A percentile compares a stretch with the other conserved stretches of the same genome.
phyloP scores from a whole-genome alignment of 2,797 vertebrate species.

The Pseudochirops cupreus region DNA sequence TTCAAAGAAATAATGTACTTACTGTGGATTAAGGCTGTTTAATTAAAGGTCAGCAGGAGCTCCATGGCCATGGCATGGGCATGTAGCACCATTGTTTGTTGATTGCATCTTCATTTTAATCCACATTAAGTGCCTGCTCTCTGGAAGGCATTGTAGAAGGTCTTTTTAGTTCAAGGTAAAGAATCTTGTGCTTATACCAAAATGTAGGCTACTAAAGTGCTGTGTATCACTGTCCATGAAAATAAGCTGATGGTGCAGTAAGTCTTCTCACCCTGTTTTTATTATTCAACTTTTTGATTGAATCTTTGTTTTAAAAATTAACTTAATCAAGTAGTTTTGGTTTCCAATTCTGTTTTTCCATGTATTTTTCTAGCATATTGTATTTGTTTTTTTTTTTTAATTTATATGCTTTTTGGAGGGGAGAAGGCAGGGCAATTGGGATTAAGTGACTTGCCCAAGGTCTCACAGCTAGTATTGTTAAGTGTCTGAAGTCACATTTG shows the following conservation, averaged over 20 bases:
- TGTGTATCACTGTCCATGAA: background rate
- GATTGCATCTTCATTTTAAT: background rate
- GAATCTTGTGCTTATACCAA: background rate
- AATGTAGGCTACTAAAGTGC: background rate
- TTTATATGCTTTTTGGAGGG: no score
- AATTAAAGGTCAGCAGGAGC: background rate
- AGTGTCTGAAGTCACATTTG: no score
- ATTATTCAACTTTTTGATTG: background rate
- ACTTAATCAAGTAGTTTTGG: background rate
- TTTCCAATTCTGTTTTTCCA: background rate
- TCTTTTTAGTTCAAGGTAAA: slow-evolving; percentile 14
- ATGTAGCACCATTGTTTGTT: background rate
- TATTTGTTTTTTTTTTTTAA: background rate
- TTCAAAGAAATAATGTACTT: background rate
- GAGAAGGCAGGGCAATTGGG: no score
- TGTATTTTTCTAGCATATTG: background rate
- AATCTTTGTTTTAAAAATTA: background rate
- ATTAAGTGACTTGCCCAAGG: no score
- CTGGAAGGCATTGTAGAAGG: background rate
- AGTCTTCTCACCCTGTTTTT: background rate
- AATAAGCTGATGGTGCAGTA: background rate
- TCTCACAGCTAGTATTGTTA: no score
- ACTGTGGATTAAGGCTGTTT: background rate
- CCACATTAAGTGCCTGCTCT: background rate
- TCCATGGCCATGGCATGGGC: background rate